Evolutionary conservation across 2,888 invertebrate species (phyloP), one percentile per base, ranked within the genome.

Genomic region (Drosophila melanosoma): DNA sequence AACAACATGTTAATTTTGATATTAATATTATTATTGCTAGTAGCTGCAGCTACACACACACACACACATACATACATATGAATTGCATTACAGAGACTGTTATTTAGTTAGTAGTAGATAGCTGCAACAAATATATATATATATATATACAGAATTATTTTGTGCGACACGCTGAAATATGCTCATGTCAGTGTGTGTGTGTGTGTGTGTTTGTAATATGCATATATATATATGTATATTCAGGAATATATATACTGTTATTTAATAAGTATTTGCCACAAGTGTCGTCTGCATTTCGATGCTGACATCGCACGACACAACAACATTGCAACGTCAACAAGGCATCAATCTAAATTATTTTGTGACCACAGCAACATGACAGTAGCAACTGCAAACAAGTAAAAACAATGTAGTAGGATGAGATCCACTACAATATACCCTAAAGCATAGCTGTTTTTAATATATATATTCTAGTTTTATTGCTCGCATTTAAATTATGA

Each of bases 331-430:
- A 62, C 23, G 57, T 17, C 38, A 23, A 49, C 45, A 53, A 35
- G 60, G 52, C 74, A 74, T 74, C 69, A 74, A 69, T 74, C 69
- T 74, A 61, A 77, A 78, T 67, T 74, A 78, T 74, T 69, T 67
- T 53, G 53, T 65, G 42, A 35, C 63, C 54, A 38, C 42, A 57
- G 35, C 52, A 57, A 20, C 49, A 56, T 3, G 45, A 51, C 54
- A 51, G 15, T 38, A 58, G 23, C 38, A 67, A 23, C 49, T 36
- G 20, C 20, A 45, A 23, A 15, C 23, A 23, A 45, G 45, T 15
- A 45, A 23, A 20, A 23, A 23, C 1, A 1, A 7, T 4, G 0
- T 15, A 15, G 15, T 45, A 20, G 1, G 15, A 3, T 15, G 15
- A 15, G 12, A 7, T 45, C 15, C 15, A 45, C 45, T 15, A 8